These are phyloP conservation scores for Norana najaformis DNA, from an alignment of 2,888 invertebrate genomes.

Conservation along the genomic window DNA sequence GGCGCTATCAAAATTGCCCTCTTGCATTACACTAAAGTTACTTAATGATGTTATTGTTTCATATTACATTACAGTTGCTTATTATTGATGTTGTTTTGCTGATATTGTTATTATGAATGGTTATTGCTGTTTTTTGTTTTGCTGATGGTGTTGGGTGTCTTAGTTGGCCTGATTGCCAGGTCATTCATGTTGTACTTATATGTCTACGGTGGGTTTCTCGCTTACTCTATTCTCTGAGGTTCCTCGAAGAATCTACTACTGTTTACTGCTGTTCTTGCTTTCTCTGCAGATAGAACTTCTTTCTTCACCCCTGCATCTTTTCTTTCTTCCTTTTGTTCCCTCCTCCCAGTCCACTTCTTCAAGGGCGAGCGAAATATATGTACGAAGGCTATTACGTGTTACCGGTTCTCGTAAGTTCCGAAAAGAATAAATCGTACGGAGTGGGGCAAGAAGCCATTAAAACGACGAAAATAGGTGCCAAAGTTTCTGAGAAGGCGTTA, in stretches of 20 bases:
- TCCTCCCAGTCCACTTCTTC: neutral
- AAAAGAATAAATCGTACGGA: neutral
- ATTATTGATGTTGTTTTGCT: neutral
- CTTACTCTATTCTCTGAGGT: neutral
- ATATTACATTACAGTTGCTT: no score
- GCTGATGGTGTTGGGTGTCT: neutral
- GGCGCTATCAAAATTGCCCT: neutral
- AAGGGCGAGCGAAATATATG: neutral
- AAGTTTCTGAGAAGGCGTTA: neutral
- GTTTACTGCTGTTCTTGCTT: neutral
- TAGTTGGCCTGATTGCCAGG: neutral
- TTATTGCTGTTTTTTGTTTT: neutral
- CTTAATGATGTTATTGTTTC: neutral
- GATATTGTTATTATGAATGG: neutral
- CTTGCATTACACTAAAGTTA: no score
- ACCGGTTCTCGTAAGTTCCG: neutral
- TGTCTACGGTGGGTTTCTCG: neutral
- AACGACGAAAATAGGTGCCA: neutral
- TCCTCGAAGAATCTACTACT: no score
- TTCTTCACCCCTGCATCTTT: neutral
- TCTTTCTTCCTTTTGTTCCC: neutral
- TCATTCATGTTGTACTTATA: neutral
- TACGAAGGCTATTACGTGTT: neutral
- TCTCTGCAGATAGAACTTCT: neutral
- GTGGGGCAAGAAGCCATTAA: no score